These are phyloP conservation scores for Pelvicachromis taeniatus DNA, from an alignment of 2,113 vertebrate genomes.

Conservation along the genomic window DNA sequence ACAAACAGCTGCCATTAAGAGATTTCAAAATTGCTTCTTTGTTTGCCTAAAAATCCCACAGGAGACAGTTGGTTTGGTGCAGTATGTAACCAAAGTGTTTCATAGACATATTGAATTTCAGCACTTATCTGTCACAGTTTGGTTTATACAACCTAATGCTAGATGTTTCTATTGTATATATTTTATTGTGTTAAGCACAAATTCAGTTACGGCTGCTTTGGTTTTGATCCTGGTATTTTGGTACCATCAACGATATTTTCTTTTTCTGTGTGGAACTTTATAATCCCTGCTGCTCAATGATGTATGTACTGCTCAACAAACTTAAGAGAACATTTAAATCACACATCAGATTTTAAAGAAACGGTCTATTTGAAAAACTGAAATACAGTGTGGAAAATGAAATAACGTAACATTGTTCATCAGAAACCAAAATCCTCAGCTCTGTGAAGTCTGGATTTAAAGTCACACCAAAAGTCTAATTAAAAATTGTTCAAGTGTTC, in stretches of 20 bases:
- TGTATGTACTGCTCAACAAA: background rate
- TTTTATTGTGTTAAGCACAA: background rate
- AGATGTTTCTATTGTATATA: background rate
- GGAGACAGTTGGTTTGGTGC: background rate
- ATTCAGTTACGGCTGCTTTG: background rate
- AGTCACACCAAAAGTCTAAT: background rate
- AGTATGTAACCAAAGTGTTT: background rate
- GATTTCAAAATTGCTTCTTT: background rate
- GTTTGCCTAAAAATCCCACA: background rate
- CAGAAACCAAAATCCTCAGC: background rate
- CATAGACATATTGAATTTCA: background rate
- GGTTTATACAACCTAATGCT: background rate
- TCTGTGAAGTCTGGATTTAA: background rate
- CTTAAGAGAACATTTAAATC: background rate
- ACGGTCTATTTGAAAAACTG: fast-evolving
- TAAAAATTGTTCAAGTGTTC: background rate
- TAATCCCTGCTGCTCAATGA: too few relatives aligned
- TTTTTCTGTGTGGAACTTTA: background rate
- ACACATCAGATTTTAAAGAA: background rate
- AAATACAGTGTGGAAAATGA: background rate
- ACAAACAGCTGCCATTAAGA: background rate
- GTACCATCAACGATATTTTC: background rate
- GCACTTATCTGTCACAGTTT: background rate
- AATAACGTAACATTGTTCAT: background rate
- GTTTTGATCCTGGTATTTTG: background rate